These are phyloP conservation scores for Oreohelix idahoensis DNA, from an alignment of 1,140 invertebrate genomes.

Conservation along the genomic window DNA sequence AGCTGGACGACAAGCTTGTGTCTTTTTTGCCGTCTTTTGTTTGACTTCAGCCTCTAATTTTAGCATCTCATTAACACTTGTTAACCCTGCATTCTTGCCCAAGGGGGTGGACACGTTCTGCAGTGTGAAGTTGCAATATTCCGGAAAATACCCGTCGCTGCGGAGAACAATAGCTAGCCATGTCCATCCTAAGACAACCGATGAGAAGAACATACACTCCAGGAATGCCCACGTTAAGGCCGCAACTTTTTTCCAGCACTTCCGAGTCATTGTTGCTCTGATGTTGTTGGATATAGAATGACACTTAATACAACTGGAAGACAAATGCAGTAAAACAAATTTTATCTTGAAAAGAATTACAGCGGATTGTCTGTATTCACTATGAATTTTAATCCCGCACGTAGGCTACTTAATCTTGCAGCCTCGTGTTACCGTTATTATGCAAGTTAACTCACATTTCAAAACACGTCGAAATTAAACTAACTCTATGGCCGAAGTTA, in stretches of 20 bases:
- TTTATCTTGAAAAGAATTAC: not conserved
- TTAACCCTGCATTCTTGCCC: not conserved
- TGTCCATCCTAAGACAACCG: slow-evolving; percentile 59
- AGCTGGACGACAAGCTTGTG: not conserved
- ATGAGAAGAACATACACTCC: slow-evolving; percentile 62
- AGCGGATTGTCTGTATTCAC: not conserved
- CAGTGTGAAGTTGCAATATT: slow-evolving; percentile 52
- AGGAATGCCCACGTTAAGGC: slow-evolving; percentile 56
- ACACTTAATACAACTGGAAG: not conserved
- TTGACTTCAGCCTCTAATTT: not conserved
- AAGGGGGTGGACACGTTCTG: not conserved
- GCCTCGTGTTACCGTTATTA: no score
- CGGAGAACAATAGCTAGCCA: slow-evolving; percentile 54
- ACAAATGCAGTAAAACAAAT: not conserved
- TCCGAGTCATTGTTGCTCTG: slow-evolving; percentile 25
- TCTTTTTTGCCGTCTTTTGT: not conserved
- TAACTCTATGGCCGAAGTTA: no score
- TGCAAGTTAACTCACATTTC: no score
- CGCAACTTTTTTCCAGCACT: slow-evolving; percentile 38
- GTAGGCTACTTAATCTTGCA: not conserved
- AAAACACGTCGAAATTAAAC: no score
- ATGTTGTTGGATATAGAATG: not conserved
- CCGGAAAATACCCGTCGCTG: slow-evolving; percentile 52
- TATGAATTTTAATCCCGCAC: not conserved
- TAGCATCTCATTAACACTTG: not conserved